Percentiles rank a stretch among this genome's conserved stretches.
Evolutionary conservation across 2,113 vertebrate genomes (phyloP).

Genomic region (Burhinus bistriatus): DNA sequence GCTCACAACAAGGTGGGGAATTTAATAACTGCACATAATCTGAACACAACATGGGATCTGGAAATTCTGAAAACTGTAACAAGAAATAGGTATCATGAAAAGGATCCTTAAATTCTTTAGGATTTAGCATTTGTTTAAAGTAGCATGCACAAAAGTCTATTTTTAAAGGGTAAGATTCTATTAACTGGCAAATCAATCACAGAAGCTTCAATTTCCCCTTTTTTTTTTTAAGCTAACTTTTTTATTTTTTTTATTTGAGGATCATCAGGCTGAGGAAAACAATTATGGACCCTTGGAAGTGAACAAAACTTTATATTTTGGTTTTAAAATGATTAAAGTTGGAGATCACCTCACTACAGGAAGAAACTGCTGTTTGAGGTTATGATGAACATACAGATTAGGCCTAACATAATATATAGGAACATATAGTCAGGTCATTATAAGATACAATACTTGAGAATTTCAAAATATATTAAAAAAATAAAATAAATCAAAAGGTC

Average conservation of each 20-base stretch:
- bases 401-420: background rate
- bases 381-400: background rate
- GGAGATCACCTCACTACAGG: background rate
- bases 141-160: background rate
- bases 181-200: background rate
- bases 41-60: slow-evolving; percentile 90
- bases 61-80: slow-evolving; percentile 88
- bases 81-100: slow-evolving; percentile 36
- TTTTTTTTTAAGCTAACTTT: background rate
- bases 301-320: background rate
- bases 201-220: background rate
- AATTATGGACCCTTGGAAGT: background rate
- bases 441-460: background rate
- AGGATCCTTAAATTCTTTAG: background rate
- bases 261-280: background rate
- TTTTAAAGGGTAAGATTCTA: background rate
- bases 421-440: background rate
- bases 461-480: background rate
- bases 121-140: background rate
- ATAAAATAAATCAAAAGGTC: background rate
- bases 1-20: slow-evolving; percentile 69
- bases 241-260: background rate
- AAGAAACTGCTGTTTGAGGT: background rate
- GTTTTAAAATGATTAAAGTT: background rate
- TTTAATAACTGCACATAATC: slow-evolving; percentile 89